phyloP scores from a whole-genome alignment of 2,797 vertebrate species.

The Eptatretus atami region DNA sequence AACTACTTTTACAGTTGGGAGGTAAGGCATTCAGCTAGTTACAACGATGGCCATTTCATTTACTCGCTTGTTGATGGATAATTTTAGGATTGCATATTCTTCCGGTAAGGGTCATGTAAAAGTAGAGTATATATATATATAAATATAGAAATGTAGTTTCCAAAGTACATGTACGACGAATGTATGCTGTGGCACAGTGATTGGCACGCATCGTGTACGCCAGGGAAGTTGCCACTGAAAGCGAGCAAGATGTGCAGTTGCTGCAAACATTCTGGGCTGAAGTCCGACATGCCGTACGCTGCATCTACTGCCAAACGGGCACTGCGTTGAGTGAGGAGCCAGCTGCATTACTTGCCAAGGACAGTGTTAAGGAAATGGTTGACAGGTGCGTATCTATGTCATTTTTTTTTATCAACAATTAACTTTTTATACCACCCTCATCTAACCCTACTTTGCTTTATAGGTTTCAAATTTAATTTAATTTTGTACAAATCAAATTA shows the following conservation, averaged over 20 bases:
- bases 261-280: conserved; percentile 95
- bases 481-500: no score
- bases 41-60: no score
- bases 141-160: no score
- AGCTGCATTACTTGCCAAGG: conserved; percentile 51
- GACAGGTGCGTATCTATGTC: conserved; percentile 28
- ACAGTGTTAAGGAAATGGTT: conserved; percentile 75
- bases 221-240: conserved; percentile 61
- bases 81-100: no score
- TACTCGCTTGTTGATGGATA: no score
- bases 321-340: conserved; percentile 63
- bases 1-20: no score
- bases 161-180: no score
- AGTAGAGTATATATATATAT: no score
- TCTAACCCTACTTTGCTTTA: not conserved
- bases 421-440: not conserved
- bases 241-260: conserved; percentile 65
- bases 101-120: no score
- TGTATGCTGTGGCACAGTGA: no score
- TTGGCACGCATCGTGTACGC: conserved; percentile 6
- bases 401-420: not conserved
- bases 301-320: conserved; percentile 75
- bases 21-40: no score
- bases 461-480: not conserved
- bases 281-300: conserved; percentile 71